phyloP scores from a whole-genome alignment of 2,888 invertebrate species.

The Fragum whitleyi region DNA sequence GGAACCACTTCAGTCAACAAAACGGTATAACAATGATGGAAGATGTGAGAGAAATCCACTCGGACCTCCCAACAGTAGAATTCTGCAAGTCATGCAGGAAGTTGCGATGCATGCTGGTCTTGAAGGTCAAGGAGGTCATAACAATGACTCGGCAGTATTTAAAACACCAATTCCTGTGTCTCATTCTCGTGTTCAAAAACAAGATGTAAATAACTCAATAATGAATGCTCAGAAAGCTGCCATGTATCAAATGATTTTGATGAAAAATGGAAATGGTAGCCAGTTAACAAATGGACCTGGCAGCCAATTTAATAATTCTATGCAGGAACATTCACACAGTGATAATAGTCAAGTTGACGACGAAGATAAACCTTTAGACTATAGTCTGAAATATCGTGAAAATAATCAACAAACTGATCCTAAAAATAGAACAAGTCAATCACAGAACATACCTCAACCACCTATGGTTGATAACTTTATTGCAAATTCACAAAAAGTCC shows the following conservation, averaged over 20 bases:
- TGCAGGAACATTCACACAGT: slow-evolving; percentile 12
- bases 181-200: slow-evolving; percentile 26
- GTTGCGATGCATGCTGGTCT: slow-evolving; percentile 81
- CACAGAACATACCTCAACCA: slow-evolving; percentile 48
- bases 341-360: slow-evolving; percentile 53
- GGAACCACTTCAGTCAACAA: slow-evolving; percentile 44
- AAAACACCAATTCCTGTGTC: slow-evolving; percentile 53
- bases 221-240: slow-evolving; percentile 29
- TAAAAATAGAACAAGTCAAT: not conserved
- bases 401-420: slow-evolving; percentile 25
- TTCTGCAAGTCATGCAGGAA: slow-evolving; percentile 83
- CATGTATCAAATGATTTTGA: slow-evolving; percentile 36
- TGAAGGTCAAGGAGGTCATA: slow-evolving; percentile 56
- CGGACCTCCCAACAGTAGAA: slow-evolving; percentile 75
- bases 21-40: slow-evolving; percentile 52
- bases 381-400: slow-evolving; percentile 74
- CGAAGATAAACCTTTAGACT: slow-evolving; percentile 79
- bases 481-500: slow-evolving; percentile 48
- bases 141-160: slow-evolving; percentile 56
- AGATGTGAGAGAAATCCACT: slow-evolving; percentile 59
- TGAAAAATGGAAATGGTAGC: slow-evolving; percentile 4
- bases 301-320: not conserved
- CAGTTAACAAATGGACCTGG: slow-evolving; percentile 16
- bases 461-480: slow-evolving; percentile 74
- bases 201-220: slow-evolving; percentile 7